Evolutionary conservation across 2,888 invertebrate genomes (phyloP).

Genomic region (Reticulitermes lucifugus): DNA sequence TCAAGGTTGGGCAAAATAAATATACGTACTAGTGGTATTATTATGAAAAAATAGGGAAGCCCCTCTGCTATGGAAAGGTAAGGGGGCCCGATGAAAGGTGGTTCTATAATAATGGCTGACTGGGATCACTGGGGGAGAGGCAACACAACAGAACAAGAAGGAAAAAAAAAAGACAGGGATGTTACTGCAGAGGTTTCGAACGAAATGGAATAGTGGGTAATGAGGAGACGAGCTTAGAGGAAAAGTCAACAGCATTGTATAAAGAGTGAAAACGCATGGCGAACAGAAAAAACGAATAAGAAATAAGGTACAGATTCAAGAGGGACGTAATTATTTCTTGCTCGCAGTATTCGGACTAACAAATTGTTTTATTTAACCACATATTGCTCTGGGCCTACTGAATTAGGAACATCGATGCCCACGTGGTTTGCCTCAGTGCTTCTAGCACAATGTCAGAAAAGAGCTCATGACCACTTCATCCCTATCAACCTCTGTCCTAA

Average conservation of each 20-base stretch:
- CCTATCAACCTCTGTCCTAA: too few relatives aligned
- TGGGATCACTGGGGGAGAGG: constrained; percentile 4
- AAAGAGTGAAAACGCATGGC: not conserved
- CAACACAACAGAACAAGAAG: not conserved
- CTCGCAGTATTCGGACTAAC: too few relatives aligned
- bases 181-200: constrained; percentile 4
- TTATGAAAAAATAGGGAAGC: constrained; percentile 32
- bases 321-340: not conserved
- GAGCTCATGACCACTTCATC: too few relatives aligned
- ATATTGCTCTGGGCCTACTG: too few relatives aligned
- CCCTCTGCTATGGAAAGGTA: constrained; percentile 18
- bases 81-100: constrained; percentile 27
- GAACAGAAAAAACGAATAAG: not conserved
- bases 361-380: not conserved
- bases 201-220: not conserved
- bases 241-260: constrained; percentile 10
- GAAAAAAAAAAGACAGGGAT: not conserved
- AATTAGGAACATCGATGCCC: too few relatives aligned
- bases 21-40: constrained; percentile 29
- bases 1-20: constrained; percentile 39
- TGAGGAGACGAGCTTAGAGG: not conserved
- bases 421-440: too few relatives aligned
- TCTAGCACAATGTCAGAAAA: too few relatives aligned
- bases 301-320: not conserved
- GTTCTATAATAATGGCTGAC: constrained; percentile 36